Evolutionary conservation across 2,113 vertebrate species (phyloP).

Genomic region (Sinocyclocheilus grahami): DNA sequence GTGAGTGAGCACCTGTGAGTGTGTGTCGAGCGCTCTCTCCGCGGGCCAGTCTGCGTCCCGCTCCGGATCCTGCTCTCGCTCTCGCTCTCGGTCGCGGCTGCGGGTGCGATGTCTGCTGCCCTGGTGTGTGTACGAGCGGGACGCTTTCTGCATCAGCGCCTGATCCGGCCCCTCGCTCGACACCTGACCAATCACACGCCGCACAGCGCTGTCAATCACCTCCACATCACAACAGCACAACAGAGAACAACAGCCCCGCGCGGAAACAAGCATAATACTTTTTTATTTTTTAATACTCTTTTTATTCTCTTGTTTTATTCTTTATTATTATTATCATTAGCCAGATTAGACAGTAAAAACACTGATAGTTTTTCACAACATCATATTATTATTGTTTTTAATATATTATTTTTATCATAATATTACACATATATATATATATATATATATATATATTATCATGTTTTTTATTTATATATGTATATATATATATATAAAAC

Average conservation of each 20-base stretch:
- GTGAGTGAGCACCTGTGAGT: slow-evolving; percentile 75
- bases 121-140: slow-evolving; percentile 86
- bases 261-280: not conserved
- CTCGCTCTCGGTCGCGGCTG: slow-evolving; percentile 60
- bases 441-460: too few species aligned
- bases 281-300: too few species aligned
- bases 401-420: too few species aligned
- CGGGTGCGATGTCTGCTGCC: slow-evolving; percentile 83
- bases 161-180: slow-evolving; percentile 87
- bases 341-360: too few species aligned
- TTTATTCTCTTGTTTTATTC: too few species aligned
- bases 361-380: too few species aligned
- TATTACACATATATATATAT: too few species aligned
- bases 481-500: too few species aligned
- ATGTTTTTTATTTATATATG: too few species aligned
- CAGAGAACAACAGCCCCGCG: slow-evolving; percentile 11
- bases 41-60: slow-evolving; percentile 85
- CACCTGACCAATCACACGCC: slow-evolving; percentile 75
- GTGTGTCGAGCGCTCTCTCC: slow-evolving; percentile 89
- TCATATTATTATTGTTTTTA: too few species aligned
- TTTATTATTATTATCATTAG: too few species aligned
- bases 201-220: not conserved
- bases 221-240: not conserved
- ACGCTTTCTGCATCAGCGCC: slow-evolving; percentile 86
- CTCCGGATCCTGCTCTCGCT: slow-evolving; percentile 64